Base-by-base conservation (phyloP, 2,113 vertebrate species). In the Pica pica region DNA sequence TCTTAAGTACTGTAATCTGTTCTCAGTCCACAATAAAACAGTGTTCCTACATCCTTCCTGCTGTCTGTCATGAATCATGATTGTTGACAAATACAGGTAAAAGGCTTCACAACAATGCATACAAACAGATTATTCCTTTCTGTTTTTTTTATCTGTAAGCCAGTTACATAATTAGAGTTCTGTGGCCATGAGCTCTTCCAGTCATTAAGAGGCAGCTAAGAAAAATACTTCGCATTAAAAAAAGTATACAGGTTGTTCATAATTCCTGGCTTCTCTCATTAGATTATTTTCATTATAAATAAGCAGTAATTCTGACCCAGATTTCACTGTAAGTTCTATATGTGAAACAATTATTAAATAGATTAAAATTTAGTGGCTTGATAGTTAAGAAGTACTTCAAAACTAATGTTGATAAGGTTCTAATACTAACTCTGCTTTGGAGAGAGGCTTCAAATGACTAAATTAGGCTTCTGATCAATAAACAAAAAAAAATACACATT, bases 1-100 rank as follows among this genome's bases (percentile, higher is more conserved):
- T 90, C 46, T 95, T 95, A 95, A 96, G 82, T 89, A 89, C 73
- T 84, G 46, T 76, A 85, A 89, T 96, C 71, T 97, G 47, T 95
- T 97, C 71, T 91, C 77, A 93, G 6, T 21, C 39, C 55, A 73
- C 61, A 86, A 47, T 82, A 95, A 90, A 16, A 31, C 8, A 68
- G 46, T 55, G 74, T 77, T 73, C 42, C 37, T 49, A 12, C 41
- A 56, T 69, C 27, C 33, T 92, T 83, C 88, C 90, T 95, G 65
- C 78, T 94, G 33, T 31, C 47, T 83, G 26, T 91, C 71, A 59
- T 81, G 93, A 94, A 94, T 95, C 81, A 59, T 42, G 27, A 81
- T 71, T 75, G 63, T n/a, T 95, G 84, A 90, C 64, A 95, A 89
- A 49, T 42, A 70, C 18, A 52, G 59, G 39, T 65, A 68, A 90